Evolutionary conservation across 2,888 invertebrate species (phyloP), one percentile per base, ranked within the genome.

Genomic region (Mallateleia sp.): DNA sequence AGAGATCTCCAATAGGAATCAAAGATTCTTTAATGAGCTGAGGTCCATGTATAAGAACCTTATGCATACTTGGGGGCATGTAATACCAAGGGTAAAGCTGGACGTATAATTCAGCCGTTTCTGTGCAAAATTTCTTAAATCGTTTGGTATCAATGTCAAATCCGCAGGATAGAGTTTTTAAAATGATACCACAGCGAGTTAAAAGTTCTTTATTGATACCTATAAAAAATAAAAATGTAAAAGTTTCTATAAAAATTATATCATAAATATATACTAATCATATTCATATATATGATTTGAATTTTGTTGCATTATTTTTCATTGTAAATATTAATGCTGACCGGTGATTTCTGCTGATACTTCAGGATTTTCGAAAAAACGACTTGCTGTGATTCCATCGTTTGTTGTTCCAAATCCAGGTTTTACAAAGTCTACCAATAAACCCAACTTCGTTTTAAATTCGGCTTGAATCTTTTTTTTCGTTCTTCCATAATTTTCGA

Each of bases 381-480:
- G 28, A 28, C 78, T 45, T 8, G 78, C 78, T 4, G 78, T 78
- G 20, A 67, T 81, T 47, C 56, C 58, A 58, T 75, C 64, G 18
- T 85, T 85, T 32, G 77, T 71, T 45, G 71, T 69, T 18, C 75
- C 67, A 18, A 60, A 67, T 60, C 66, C 66, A 34, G 20, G 67
- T 67, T 78, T 78, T 24, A 66, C 66, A 5, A 67, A 28, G 34
- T 78, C 77, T 1, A 78, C 56, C 24, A 6, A 9, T 24, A 56
- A 28, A n/a, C 25, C 18, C 20, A 75, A 9, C 64, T 64, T 20
- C 4, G 22, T 9, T 47, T 20, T 3, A 45, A 66, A 66, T 56
- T 20, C 9, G 4, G 38, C 18, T 74, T 74, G 60, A 85, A 66
- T 82, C 75, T 42, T 81, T 83, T 58, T 86, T 66, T 85, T 28